These are phyloP conservation scores for Mesocentrotus franciscanus DNA, from an alignment of 53 echinoderm and acorn worm species.

Conservation along the genomic window DNA sequence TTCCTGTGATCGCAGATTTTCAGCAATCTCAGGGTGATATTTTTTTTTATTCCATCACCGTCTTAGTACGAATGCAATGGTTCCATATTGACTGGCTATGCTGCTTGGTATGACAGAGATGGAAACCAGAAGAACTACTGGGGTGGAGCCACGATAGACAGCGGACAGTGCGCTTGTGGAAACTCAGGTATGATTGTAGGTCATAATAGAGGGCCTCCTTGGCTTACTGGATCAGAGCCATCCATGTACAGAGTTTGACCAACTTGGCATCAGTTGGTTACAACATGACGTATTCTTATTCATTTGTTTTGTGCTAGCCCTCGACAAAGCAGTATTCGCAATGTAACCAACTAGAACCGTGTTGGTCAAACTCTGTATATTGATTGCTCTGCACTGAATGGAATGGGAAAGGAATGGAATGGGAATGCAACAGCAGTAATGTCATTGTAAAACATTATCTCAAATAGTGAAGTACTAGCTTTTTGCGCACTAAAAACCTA, in stretches of 20 bases:
- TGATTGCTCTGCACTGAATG: no score
- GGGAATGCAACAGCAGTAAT: no score
- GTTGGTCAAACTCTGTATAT: no score
- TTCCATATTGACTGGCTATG: slow-evolving; percentile 55
- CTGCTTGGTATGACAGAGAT: slow-evolving; percentile 76
- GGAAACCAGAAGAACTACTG: slow-evolving; percentile 72
- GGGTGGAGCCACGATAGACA: slow-evolving; percentile 77
- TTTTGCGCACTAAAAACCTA: no score
- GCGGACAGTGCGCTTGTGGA: slow-evolving; percentile 76
- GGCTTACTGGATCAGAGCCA: no score
- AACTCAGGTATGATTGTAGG: slow-evolving; percentile 65
- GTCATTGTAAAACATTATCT: no score
- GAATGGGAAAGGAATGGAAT: no score
- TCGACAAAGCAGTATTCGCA: no score
- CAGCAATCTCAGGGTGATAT: neutral
- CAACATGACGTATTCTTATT: neutral
- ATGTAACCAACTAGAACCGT: no score
- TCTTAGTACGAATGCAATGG: slow-evolving; percentile 80
- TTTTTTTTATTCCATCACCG: neutral
- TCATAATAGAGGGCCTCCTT: neutral
- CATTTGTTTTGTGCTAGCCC: neutral
- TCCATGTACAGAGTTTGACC: no score
- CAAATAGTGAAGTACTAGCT: no score
- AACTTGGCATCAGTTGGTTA: no score
- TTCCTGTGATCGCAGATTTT: neutral